phyloP scores from a whole-genome alignment of 1,140 invertebrate genomes.

The Contarinia nasturtii region DNA sequence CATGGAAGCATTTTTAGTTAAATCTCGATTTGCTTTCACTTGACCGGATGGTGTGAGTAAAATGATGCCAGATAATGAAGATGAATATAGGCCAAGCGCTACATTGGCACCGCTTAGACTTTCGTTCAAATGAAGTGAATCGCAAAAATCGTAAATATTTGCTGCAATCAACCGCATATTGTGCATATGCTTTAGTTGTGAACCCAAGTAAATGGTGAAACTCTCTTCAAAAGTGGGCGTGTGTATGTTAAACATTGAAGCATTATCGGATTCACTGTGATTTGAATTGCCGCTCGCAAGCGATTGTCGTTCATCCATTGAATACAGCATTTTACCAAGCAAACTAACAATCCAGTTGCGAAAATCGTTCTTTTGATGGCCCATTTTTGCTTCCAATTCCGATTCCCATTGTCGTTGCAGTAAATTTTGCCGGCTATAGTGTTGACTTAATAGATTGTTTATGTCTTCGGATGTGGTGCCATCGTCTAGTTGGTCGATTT shows the following conservation, averaged over 20 bases:
- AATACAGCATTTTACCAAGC: slow-evolving; percentile 17
- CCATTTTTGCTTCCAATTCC: slow-evolving; percentile 50
- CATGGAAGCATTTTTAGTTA: slow-evolving; percentile 20
- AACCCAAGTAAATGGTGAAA: slow-evolving; percentile 92
- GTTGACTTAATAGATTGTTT: slow-evolving; percentile 45
- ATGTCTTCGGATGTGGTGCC: slow-evolving; percentile 39
- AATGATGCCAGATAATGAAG: slow-evolving; percentile 73
- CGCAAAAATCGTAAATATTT: slow-evolving; percentile 72
- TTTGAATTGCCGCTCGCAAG: neutral
- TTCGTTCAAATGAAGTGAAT: slow-evolving; percentile 28
- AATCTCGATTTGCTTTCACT: slow-evolving; percentile 16
- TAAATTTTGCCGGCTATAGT: slow-evolving; percentile 45
- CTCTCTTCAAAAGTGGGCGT: slow-evolving; percentile 62
- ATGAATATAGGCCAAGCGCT: slow-evolving; percentile 81
- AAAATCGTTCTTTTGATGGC: slow-evolving; percentile 62
- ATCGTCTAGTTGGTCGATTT: slow-evolving; percentile 21
- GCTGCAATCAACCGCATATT: slow-evolving; percentile 82
- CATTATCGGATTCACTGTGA: slow-evolving; percentile 10
- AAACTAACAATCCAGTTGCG: slow-evolving; percentile 50
- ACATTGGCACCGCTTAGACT: slow-evolving; percentile 50
- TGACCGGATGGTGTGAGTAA: slow-evolving; percentile 54
- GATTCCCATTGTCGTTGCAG: slow-evolving; percentile 61
- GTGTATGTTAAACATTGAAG: slow-evolving; percentile 21
- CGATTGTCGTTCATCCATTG: too few relatives aligned
- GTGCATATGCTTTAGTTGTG: slow-evolving; percentile 96